Conservation (phyloP, 2,113 vertebrate species). For the Zosterops japonicus region DNA sequence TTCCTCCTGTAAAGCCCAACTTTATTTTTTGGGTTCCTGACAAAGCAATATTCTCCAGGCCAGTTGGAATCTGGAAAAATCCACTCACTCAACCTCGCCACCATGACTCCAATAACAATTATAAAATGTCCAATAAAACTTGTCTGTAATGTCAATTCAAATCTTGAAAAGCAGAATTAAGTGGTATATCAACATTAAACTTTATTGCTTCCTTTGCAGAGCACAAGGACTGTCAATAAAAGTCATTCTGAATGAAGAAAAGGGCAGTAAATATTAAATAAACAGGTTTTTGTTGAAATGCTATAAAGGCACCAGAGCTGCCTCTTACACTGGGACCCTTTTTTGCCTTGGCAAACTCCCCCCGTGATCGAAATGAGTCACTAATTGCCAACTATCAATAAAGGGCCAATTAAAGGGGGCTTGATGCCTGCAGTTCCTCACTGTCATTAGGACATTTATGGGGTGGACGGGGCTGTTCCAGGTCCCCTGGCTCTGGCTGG, state of each 20-base stretch:
- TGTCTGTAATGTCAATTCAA: slow-evolving; percentile 74
- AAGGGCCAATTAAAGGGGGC: slow-evolving; percentile 66
- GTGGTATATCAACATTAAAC: slow-evolving; percentile 77
- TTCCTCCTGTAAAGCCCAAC: background rate
- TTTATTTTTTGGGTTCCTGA: slow-evolving; percentile 36
- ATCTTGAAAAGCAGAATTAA: slow-evolving; percentile 77
- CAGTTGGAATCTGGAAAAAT: slow-evolving; percentile 61
- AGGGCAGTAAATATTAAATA: slow-evolving; percentile 68
- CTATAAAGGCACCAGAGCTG: slow-evolving; percentile 55
- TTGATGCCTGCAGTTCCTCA: slow-evolving; percentile 9
- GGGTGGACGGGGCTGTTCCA: background rate
- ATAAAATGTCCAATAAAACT: slow-evolving; percentile 76
- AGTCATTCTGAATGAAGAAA: slow-evolving; percentile 71
- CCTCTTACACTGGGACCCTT: slow-evolving; percentile 46
- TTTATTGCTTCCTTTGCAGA: slow-evolving; percentile 74
- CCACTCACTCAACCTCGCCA: slow-evolving; percentile 62
- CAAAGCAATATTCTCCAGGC: slow-evolving; percentile 60
- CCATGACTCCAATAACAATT: slow-evolving; percentile 78
- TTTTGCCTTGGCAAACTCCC: slow-evolving; percentile 39
- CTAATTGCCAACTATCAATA: slow-evolving; percentile 69
- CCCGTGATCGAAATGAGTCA: slow-evolving; percentile 23
- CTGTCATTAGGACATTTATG: slow-evolving; percentile 38
- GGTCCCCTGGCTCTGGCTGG: background rate
- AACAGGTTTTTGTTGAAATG: slow-evolving; percentile 68
- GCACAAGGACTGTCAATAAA: slow-evolving; percentile 73